Evolutionary conservation across 2,113 vertebrate species (phyloP).

Genomic region (Mus spicilegus): DNA sequence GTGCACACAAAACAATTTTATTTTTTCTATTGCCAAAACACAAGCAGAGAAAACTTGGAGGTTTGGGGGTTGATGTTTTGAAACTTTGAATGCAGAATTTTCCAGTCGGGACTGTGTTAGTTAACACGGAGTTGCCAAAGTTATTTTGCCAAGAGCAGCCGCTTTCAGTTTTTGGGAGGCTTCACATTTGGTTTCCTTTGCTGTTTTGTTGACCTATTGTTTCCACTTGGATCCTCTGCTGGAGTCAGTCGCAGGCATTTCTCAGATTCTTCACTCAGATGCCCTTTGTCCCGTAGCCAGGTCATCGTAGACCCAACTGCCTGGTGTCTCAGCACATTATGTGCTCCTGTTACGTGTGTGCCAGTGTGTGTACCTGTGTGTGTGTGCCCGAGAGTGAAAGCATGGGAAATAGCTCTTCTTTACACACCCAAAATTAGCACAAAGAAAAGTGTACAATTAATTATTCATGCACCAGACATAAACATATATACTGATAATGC

Average conservation of each 20-base stretch:
- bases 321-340: neutral
- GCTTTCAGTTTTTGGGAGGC: neutral
- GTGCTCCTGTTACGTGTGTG: neutral
- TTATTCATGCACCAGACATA: neutral
- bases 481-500: neutral
- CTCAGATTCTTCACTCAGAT: neutral
- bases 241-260: neutral
- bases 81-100: neutral
- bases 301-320: fast-evolving
- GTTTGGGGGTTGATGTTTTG: neutral
- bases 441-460: neutral
- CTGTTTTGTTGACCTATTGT: neutral
- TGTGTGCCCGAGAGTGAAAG: neutral
- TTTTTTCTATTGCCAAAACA: neutral
- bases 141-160: neutral
- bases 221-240: neutral
- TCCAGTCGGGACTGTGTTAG: neutral
- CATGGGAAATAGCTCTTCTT: neutral
- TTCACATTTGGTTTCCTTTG: neutral
- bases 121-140: neutral
- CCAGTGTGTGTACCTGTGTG: no score
- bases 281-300: neutral
- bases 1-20: neutral
- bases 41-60: neutral
- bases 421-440: neutral